Base-by-base conservation (phyloP, 2,113 vertebrate genomes). In the Heterotilapia buettikoferi region DNA sequence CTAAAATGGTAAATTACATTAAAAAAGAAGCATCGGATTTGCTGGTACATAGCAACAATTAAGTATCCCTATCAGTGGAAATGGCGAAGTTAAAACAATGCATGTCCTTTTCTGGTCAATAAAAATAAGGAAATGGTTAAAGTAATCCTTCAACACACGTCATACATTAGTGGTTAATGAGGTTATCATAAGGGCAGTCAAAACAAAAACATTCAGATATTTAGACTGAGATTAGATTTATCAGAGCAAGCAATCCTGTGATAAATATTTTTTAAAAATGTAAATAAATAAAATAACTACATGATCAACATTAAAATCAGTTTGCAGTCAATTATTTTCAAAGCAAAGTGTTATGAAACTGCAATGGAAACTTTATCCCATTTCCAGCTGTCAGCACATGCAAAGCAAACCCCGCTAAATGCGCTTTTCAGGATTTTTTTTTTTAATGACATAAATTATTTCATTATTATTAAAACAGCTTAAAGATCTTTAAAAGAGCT, bases 141-240 rank as follows among this genome's bases (percentile, higher is more conserved):
- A 78, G 43, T 82, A 16, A 83, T 50, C 9, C 24, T 80, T 84
- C 33, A 83, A 66, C 78, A 71, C 59, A 87, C 54, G 90, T 83
- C 66, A 90, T 82, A 31, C 26, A 63, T 95, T 91, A 94, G 83
- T 90, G 14, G 83, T 88, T 92, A 90, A 90, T 90, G 7, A 36
- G 7, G 84, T 92, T 88, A 89, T 56, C 50, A 81, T 86, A 36
- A 53, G 5, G 24, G 76, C 71, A 82, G 10, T 71, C 6, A 45
- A 79, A 76, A 87, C 52, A 9, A 86, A 82, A 53, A 53, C n/a
- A 85, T 16, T 57, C 16, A 73, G 53, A 38, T 38, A 71, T 73
- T 84, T 14, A 89, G 82, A 84, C 79, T 52, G 36, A 40, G 54
- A 81, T 92, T 88, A 86, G 66, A 82, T 12, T 73, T 68, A 79